Evolutionary conservation across 2,888 invertebrate species (phyloP), one percentile per base, ranked within the genome.

Genomic region (Caenorhabditis uteleia): DNA sequence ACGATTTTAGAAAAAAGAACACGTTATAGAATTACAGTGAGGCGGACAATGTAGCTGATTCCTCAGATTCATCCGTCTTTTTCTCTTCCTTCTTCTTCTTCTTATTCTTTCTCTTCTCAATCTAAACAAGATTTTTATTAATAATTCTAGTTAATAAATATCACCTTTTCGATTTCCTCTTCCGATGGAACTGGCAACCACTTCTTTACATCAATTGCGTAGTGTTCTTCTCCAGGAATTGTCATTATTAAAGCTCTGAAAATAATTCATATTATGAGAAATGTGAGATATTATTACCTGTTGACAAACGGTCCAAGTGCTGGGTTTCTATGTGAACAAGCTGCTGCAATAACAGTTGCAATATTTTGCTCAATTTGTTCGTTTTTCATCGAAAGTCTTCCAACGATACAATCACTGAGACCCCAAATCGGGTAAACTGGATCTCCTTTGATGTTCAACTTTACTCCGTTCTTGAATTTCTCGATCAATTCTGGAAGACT

Each of bases 261-360:
- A 36, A 14, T 6, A 27, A 10, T 38, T n/a, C 12, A 40, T 18
- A 10, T 40, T 10, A 12, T 12, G 6, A 27, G 25, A 16, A 26
- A 27, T 44, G 8, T 27, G 10, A 29, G 14, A 25, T 8, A 47
- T 6, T 18, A 5, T 16, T 26, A 71, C 70, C 80, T 69, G 45
- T 82, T 81, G 47, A 82, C 61, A 57, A 82, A 82, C 0, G 78
- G 68, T 1, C 82, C 82, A 25, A 82, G 74, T n/a, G 77, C 82
- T 7, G 79, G 69, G 44, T 74, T 78, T 42, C 82, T 62, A 48
- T 80, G 77, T 7, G 69, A 36, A 58, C 82, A 82, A 7, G 75
- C 53, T 2, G 79, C 75, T 16, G 56, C 53, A 25, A 82, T 61
- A 23, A 82, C 66, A 8, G 71, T 64, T 4, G 56, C 73, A 39